phyloP scores from a whole-genome alignment of 2,888 invertebrate species.

The Thera britannica region DNA sequence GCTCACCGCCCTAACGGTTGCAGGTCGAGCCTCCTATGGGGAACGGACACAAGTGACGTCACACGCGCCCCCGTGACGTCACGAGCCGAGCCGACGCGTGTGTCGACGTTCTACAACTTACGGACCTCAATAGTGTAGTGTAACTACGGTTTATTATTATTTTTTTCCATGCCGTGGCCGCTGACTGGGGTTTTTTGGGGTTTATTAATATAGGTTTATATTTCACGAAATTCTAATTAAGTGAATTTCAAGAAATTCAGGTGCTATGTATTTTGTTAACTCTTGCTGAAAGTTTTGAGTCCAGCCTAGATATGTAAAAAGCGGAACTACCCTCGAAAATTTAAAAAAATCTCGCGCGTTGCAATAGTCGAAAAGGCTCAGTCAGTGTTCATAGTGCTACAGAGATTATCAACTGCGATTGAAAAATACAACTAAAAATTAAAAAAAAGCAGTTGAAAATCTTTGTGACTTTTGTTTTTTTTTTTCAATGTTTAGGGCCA shows the following conservation, averaged over 20 bases:
- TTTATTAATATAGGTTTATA: neutral
- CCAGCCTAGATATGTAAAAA: neutral
- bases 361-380: constrained; percentile 1
- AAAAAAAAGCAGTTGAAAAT: constrained; percentile 2
- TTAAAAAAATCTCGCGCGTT: neutral
- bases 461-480: constrained; percentile 21
- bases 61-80: constrained; percentile 43
- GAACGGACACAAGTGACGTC: constrained; percentile 79
- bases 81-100: constrained; percentile 65
- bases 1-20: constrained; percentile 73
- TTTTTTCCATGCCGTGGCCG: constrained; percentile 35
- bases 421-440: neutral
- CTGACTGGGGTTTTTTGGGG: neutral
- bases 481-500: constrained; percentile 16
- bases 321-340: neutral
- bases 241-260: neutral
- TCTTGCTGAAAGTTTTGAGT: no score
- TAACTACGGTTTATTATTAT: constrained; percentile 55
- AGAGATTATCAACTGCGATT: constrained; percentile 6
- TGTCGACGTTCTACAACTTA: constrained; percentile 81
- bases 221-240: neutral
- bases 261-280: neutral
- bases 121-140: constrained; percentile 83
- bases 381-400: constrained; percentile 4
- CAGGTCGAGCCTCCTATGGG: constrained; percentile 75